Evolutionary conservation across 2,888 invertebrate genomes (phyloP).

Genomic region (Nomada ruficornis): DNA sequence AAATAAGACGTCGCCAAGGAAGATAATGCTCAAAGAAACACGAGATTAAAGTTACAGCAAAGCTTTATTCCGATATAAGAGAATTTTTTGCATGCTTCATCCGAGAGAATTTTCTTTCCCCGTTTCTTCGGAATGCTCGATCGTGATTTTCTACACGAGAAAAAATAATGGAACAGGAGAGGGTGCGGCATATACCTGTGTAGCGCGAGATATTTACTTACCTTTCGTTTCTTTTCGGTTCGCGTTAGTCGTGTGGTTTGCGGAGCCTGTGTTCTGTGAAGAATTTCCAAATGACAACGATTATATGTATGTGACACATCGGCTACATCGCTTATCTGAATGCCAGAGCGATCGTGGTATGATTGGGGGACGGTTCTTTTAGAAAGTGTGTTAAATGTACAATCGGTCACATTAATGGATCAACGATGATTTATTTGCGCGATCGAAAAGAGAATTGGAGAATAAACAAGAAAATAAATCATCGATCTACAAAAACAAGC

Average conservation of each 20-base stretch:
- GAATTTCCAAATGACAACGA: slow-evolving; percentile 69
- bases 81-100: background rate
- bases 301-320: slow-evolving; percentile 70
- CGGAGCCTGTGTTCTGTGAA: slow-evolving; percentile 66
- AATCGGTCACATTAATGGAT: slow-evolving; percentile 66
- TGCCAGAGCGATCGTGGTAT: slow-evolving; percentile 71
- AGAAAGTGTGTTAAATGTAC: slow-evolving; percentile 58
- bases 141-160: background rate
- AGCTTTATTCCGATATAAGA: slow-evolving; percentile 30
- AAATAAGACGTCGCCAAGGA: background rate
- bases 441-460: background rate
- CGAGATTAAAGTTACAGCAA: background rate
- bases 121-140: background rate
- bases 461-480: background rate
- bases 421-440: background rate
- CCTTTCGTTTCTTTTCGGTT: slow-evolving; percentile 57
- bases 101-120: background rate
- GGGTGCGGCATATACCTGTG: slow-evolving; percentile 59
- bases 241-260: slow-evolving; percentile 67
- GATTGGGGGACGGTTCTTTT: slow-evolving; percentile 61
- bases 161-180: slow-evolving; percentile 54
- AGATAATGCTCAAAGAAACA: slow-evolving; percentile 10
- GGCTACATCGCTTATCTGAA: slow-evolving; percentile 68
- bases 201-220: slow-evolving; percentile 41
- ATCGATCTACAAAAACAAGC: background rate